Percentiles rank a stretch among this genome's conserved stretches.
These are phyloP conservation scores for Drosophila navojoa DNA, from an alignment of 1,140 invertebrate genomes.

Conservation along the genomic window DNA sequence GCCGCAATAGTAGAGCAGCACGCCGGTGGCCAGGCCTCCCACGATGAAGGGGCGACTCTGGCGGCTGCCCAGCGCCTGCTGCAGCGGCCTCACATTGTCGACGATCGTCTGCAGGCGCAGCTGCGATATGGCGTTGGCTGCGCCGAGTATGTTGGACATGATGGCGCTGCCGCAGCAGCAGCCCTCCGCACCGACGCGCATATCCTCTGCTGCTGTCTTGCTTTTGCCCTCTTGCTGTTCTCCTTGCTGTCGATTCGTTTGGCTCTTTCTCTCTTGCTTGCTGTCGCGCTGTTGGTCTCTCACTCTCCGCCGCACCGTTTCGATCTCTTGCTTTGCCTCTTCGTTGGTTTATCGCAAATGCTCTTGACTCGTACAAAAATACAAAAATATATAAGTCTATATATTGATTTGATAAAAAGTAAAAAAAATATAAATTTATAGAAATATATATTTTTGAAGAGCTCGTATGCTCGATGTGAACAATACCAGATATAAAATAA, in stretches of 20 bases:
- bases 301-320: too few species aligned
- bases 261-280: too few species aligned
- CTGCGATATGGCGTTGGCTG: neutral
- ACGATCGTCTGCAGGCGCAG: conserved; percentile 4
- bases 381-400: neutral
- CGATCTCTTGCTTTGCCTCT: too few species aligned
- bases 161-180: neutral
- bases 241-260: too few species aligned
- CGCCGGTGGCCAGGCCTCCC: conserved; percentile 13
- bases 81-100: conserved; percentile 19
- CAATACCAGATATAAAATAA: conserved; percentile 16
- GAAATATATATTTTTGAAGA: conserved; percentile 2
- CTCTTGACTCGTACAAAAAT: neutral
- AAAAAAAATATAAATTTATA: conserved; percentile 6
- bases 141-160: neutral
- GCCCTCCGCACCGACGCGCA: neutral
- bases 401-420: too few species aligned
- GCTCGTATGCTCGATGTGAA: conserved; percentile 13
- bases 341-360: too few species aligned
- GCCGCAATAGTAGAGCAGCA: conserved; percentile 15
- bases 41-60: conserved; percentile 13
- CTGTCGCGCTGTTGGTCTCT: too few species aligned
- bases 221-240: too few species aligned
- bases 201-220: too few species aligned
- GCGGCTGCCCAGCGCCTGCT: neutral